Evolutionary conservation across 2,888 invertebrate genomes (phyloP).

Genomic region (Acronicta aceris): DNA sequence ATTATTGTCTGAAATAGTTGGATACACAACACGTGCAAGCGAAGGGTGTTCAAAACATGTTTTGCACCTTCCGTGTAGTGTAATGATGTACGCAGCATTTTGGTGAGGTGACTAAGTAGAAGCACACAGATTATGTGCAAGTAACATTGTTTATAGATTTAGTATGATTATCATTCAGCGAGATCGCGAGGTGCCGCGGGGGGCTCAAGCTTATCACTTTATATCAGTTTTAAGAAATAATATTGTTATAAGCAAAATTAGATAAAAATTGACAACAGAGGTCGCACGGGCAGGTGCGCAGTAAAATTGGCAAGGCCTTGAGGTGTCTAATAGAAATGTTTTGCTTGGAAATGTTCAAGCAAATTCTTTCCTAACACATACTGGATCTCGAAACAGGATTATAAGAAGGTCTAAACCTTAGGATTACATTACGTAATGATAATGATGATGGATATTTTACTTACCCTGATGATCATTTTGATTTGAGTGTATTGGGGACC

Average conservation of each 20-base stretch:
- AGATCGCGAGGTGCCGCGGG: not conserved
- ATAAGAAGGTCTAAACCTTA: no score
- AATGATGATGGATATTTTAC: no score
- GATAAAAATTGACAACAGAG: slow-evolving; percentile 11
- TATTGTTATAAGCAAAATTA: not conserved
- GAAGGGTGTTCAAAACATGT: slow-evolving; percentile 5
- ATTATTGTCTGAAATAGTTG: not conserved
- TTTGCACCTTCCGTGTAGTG: not conserved
- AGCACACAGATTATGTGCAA: no score
- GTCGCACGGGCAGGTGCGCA: slow-evolving; percentile 9
- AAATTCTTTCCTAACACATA: no score
- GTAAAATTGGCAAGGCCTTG: slow-evolving; percentile 17
- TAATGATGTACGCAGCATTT: slow-evolving; percentile 1
- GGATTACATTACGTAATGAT: no score
- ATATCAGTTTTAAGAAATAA: not conserved
- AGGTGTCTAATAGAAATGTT: slow-evolving; percentile 9
- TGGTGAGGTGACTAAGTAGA: not conserved
- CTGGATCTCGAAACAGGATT: no score
- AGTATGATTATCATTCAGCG: not conserved
- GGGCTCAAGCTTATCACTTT: not conserved
- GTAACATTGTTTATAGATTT: not conserved
- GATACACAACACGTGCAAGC: not conserved
- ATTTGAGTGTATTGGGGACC: no score
- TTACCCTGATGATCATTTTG: no score
- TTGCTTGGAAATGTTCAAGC: not conserved